These are phyloP conservation scores for Polypterus bichir DNA, from an alignment of 2,113 vertebrate species.

Conservation along the genomic window DNA sequence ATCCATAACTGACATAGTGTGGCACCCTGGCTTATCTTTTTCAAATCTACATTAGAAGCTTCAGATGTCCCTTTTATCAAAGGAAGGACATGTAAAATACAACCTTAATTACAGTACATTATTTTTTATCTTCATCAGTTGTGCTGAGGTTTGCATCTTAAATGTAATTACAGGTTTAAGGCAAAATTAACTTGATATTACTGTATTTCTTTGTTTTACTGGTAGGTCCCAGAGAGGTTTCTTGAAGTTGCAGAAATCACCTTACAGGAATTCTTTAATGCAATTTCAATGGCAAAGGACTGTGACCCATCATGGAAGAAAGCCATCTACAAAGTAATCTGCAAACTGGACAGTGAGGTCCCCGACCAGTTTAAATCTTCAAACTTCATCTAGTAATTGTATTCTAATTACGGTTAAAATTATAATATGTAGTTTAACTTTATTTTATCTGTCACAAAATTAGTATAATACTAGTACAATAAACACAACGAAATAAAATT, in stretches of 20 bases:
- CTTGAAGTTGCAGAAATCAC: slow-evolving; percentile 83
- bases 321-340: slow-evolving; percentile 96
- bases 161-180: too few species aligned
- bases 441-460: neutral
- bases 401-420: slow-evolving; percentile 20
- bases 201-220: slow-evolving; percentile 21
- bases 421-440: neutral
- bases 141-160: too few species aligned
- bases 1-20: too few species aligned
- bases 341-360: slow-evolving; percentile 86
- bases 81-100: too few species aligned
- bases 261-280: slow-evolving; percentile 80
- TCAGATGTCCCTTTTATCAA: too few species aligned
- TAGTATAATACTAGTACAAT: neutral
- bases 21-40: too few species aligned
- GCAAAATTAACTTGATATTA: too few species aligned
- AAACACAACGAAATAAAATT: neutral
- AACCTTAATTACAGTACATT: too few species aligned
- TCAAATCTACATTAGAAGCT: too few species aligned
- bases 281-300: slow-evolving; percentile 72
- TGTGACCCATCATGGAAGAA: slow-evolving; percentile 92
- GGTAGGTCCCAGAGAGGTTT: slow-evolving; percentile 80
- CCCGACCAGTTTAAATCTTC: slow-evolving; percentile 80
- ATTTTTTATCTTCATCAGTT: too few species aligned
- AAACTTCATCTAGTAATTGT: slow-evolving; percentile 50